phyloP scores from a whole-genome alignment of 2,888 invertebrate genomes.

The Spicauda simplicius region DNA sequence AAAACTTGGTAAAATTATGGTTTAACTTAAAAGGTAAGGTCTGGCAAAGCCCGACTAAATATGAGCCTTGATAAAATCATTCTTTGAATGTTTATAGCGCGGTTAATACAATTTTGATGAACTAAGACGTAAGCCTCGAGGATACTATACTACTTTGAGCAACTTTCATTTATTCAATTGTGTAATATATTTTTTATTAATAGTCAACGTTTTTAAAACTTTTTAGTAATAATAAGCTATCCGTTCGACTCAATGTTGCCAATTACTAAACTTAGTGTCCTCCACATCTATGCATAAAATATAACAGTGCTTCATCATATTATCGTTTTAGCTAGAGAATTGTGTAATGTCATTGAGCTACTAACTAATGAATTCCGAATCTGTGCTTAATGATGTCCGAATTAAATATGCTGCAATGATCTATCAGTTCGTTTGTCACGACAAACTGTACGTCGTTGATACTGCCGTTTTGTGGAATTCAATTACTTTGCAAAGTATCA shows the following conservation, averaged over 20 bases:
- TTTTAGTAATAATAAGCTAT: conserved; percentile 7
- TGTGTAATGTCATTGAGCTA: neutral
- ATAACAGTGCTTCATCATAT: neutral
- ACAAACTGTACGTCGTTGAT: too few relatives aligned
- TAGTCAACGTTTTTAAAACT: conserved; percentile 17
- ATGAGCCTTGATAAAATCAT: too few relatives aligned
- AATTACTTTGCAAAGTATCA: too few relatives aligned
- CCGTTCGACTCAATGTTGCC: conserved; percentile 28
- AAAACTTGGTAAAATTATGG: too few relatives aligned
- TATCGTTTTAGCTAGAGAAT: conserved; percentile 14
- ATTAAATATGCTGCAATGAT: too few relatives aligned
- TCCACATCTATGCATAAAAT: conserved; percentile 5
- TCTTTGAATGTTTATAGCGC: neutral
- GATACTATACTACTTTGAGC: neutral
- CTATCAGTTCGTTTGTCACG: too few relatives aligned
- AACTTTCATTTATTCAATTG: neutral
- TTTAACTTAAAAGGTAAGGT: too few relatives aligned
- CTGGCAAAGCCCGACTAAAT: too few relatives aligned
- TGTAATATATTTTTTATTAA: neutral
- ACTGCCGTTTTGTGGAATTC: too few relatives aligned
- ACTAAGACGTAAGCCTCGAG: neutral
- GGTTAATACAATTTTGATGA: neutral
- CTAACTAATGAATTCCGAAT: too few relatives aligned
- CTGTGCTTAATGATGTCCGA: too few relatives aligned
- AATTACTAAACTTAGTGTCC: conserved; percentile 11